Evolutionary conservation across 2,888 invertebrate species (phyloP).

Genomic region (Augiades crinisus): DNA sequence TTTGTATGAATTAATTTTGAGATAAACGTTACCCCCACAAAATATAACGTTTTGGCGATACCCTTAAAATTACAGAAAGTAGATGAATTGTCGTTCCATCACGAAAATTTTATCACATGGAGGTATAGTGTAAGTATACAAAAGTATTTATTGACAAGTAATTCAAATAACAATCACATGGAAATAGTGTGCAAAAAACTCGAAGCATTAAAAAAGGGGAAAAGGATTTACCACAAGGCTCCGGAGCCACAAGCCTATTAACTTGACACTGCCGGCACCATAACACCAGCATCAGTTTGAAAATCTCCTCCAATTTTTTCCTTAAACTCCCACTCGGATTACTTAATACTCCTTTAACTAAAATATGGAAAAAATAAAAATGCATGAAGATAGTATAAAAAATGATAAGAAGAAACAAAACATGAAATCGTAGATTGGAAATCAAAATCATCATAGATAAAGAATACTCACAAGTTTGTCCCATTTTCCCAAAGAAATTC

Average conservation of each 20-base stretch:
- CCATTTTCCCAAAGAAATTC: constrained; percentile 46
- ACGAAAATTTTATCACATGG: too few relatives aligned
- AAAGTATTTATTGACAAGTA: too few relatives aligned
- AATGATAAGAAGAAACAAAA: constrained; percentile 15
- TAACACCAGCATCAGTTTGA: constrained; percentile 90
- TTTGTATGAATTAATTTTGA: too few relatives aligned
- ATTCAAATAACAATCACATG: too few relatives aligned
- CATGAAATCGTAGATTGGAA: constrained; percentile 1
- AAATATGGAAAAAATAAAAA: constrained; percentile 49
- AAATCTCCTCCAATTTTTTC: constrained; percentile 87
- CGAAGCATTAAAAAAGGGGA: background rate
- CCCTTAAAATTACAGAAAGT: too few relatives aligned
- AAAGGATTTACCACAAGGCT: constrained; percentile 75
- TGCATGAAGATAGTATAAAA: constrained; percentile 24
- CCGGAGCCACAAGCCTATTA: constrained; percentile 82
- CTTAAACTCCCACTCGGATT: constrained; percentile 63
- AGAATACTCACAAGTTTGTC: constrained; percentile 60
- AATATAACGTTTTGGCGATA: too few relatives aligned
- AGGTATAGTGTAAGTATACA: too few relatives aligned
- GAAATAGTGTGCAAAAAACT: background rate
- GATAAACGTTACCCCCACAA: too few relatives aligned
- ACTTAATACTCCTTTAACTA: constrained; percentile 63
- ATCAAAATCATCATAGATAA: background rate
- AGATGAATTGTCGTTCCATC: too few relatives aligned
- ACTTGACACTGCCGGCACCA: constrained; percentile 91